Base-by-base conservation (phyloP, 2,888 invertebrate species). In the Spodoptera exigua region DNA sequence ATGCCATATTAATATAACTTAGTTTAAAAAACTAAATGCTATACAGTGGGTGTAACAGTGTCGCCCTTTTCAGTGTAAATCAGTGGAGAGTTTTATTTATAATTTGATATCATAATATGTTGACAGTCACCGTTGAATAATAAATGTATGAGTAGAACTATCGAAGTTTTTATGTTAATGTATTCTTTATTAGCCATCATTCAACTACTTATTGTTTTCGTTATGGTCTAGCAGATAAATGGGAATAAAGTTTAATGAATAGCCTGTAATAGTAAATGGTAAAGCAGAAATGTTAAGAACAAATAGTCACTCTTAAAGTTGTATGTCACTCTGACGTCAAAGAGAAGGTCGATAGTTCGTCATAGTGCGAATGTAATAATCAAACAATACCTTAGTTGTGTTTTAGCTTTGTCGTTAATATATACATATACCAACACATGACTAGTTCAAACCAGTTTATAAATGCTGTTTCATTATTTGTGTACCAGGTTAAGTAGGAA, bases 1-100 rank as follows among this genome's bases (percentile, higher is more conserved):
- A 87, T 85, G 91, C 91, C 88, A 88, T 88, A 88, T 84, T 86
- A 84, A 78, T 78, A 73, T 82, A 78, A 76, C 66, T 69, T 76
- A 82, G 83, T 79, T 78, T 79, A 69, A 76, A 79, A 79, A 79
- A 78, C 76, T 76, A 72, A 78, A 75, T 59, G 52, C 66, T 65
- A 53, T 49, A 60, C 61, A 67, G 37, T 54, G 59, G 46, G 60
- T 70, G 65, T 59, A 54, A 58, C 63, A 63, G 60, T 67, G 70
- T 65, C 59, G 53, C 57, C 62, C 45, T 64, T 27, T 52, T 67
- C 60, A 76, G 66, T 62, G 70, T 73, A 72, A 74, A 58, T 67
- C 64, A 65, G 60, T 55, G 51, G 58, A 67, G 60, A 54, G 61
- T 67, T 80, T 77, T 75, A 75, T 75, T 74, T 70, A 70, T 80